phyloP scores from a whole-genome alignment of 2,888 invertebrate genomes.

The Xestia xanthographa region DNA sequence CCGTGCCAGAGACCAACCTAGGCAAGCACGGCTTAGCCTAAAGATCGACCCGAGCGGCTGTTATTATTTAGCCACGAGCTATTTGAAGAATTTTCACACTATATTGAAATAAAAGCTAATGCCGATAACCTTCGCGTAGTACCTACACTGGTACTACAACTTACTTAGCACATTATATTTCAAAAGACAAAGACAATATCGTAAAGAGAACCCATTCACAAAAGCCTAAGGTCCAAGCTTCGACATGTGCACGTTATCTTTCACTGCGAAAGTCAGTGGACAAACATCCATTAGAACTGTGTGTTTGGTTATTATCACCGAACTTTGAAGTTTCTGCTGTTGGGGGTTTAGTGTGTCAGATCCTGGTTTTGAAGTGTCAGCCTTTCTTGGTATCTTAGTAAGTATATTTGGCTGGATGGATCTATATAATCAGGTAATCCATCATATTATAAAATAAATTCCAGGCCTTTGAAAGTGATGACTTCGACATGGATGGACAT shows the following conservation, averaged over 20 bases:
- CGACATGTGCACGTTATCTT: slow-evolving; percentile 59
- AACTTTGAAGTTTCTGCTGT: neutral
- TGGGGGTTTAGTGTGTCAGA: slow-evolving; percentile 6
- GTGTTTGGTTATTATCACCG: slow-evolving; percentile 46
- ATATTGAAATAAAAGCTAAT: neutral
- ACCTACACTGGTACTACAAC: slow-evolving; percentile 6
- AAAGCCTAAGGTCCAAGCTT: slow-evolving; percentile 31
- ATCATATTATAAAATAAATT: too few species aligned
- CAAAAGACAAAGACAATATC: slow-evolving; percentile 21
- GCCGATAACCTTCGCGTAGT: neutral
- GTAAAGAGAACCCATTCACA: slow-evolving; percentile 24
- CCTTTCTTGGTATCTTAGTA: too few species aligned
- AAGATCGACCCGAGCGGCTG: too few species aligned
- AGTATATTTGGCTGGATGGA: too few species aligned
- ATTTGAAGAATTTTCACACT: neutral
- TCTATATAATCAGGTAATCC: too few species aligned
- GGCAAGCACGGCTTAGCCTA: too few species aligned
- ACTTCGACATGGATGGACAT: too few species aligned
- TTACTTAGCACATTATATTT: slow-evolving; percentile 10
- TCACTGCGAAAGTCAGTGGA: slow-evolving; percentile 68
- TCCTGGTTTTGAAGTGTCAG: slow-evolving; percentile 22
- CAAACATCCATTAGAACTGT: slow-evolving; percentile 51
- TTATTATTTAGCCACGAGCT: too few species aligned
- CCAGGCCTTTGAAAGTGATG: too few species aligned
- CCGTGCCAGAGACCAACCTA: too few species aligned